Percentiles rank a stretch among this genome's conserved stretches.
Evolutionary conservation across 2,797 vertebrate genomes (phyloP).

Genomic region (Cirrhinus mrigala): DNA sequence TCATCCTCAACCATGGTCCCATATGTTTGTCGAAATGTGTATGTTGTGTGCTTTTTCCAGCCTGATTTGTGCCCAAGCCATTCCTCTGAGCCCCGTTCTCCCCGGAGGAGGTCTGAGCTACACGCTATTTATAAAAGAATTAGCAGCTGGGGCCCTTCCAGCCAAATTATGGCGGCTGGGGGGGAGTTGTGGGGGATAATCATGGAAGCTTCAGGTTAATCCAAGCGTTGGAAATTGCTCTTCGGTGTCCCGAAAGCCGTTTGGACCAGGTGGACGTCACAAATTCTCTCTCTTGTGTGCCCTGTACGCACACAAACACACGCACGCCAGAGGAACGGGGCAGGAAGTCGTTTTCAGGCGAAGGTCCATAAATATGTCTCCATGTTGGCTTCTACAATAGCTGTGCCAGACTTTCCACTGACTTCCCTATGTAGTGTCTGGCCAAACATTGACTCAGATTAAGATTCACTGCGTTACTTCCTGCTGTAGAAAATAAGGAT

Average conservation of each 20-base stretch:
- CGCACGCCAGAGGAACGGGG: constrained; percentile 25
- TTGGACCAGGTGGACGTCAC: constrained; percentile 53
- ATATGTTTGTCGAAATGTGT: constrained; percentile 83
- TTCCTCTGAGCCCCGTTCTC: constrained; percentile 79
- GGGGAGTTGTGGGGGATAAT: constrained; percentile 69
- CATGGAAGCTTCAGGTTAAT: constrained; percentile 81
- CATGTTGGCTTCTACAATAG: constrained; percentile 63
- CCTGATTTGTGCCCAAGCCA: constrained; percentile 78
- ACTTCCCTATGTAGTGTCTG: constrained; percentile 34
- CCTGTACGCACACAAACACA: constrained; percentile 21
- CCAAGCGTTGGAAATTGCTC: constrained; percentile 76
- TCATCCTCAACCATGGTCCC: constrained; percentile 78
- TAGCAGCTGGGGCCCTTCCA: constrained; percentile 86
- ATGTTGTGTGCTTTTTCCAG: constrained; percentile 79
- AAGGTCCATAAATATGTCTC: constrained; percentile 67
- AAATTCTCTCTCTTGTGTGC: constrained; percentile 26
- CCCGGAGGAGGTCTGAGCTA: constrained; percentile 68
- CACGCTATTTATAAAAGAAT: constrained; percentile 84
- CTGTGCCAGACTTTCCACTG: constrained; percentile 66
- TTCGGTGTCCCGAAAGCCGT: constrained; percentile 59
- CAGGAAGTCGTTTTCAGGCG: constrained; percentile 63
- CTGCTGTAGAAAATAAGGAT: constrained; percentile 41
- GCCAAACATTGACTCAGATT: constrained; percentile 25
- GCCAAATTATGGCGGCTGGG: constrained; percentile 71
- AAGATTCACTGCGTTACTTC: constrained; percentile 49